phyloP scores from a whole-genome alignment of 2,888 invertebrate genomes.

The Mythimna albipuncta region DNA sequence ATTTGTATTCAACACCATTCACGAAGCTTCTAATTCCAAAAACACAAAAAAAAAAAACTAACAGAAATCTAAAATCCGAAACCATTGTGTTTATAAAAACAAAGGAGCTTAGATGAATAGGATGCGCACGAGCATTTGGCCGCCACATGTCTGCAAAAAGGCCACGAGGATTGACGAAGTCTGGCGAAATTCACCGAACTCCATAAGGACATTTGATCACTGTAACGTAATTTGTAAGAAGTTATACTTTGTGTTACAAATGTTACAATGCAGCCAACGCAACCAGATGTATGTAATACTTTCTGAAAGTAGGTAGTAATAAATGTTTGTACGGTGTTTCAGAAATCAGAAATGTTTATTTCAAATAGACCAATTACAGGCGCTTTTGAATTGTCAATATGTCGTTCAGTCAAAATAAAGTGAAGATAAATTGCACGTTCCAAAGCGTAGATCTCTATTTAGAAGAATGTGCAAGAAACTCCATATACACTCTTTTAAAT shows the following conservation, averaged over 20 bases:
- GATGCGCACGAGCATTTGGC: constrained; percentile 82
- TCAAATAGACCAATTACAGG: too few species aligned
- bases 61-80: constrained; percentile 24
- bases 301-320: constrained; percentile 1
- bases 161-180: constrained; percentile 68
- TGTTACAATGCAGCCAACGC: constrained; percentile 26
- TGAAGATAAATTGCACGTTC: too few species aligned
- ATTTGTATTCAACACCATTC: constrained; percentile 39
- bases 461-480: too few species aligned
- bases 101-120: constrained; percentile 61
- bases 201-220: constrained; percentile 27
- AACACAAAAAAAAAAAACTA: constrained; percentile 34
- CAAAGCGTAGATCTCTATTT: too few species aligned
- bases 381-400: too few species aligned
- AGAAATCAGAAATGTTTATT: too few species aligned
- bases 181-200: constrained; percentile 73
- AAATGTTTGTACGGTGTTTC: neutral
- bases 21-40: constrained; percentile 32
- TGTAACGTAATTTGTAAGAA: constrained; percentile 1
- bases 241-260: constrained; percentile 11
- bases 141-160: constrained; percentile 84
- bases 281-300: constrained; percentile 41
- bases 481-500: too few species aligned
- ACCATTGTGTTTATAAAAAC: constrained; percentile 59
- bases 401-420: too few species aligned